Percentiles rank a stretch among this genome's conserved stretches.
Conservation (phyloP, 2,888 invertebrate genomes). For the Trileptium ribeirensis region DNA sequence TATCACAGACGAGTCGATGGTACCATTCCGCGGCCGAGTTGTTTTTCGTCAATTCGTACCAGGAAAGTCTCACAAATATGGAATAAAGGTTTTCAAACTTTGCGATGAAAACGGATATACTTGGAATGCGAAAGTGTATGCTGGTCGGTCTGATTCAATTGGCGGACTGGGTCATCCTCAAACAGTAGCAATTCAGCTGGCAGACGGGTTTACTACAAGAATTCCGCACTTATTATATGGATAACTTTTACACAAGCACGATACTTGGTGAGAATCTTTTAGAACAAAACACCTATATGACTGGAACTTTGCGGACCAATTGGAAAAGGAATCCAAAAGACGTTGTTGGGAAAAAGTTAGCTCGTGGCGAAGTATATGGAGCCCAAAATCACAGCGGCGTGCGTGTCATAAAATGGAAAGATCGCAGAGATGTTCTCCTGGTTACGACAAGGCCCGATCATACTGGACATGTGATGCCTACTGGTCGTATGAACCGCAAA, state of each 20-base stretch:
- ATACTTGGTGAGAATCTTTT: not conserved
- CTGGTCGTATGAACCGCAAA: slow-evolving; percentile 36
- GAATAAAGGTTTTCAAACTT: not conserved
- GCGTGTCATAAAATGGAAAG: slow-evolving; percentile 44
- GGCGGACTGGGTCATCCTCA: too few relatives aligned
- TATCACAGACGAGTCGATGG: not conserved
- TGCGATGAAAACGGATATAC: not conserved
- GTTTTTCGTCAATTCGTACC: not conserved
- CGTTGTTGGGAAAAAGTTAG: slow-evolving; percentile 45
- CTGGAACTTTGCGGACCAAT: slow-evolving; percentile 42
- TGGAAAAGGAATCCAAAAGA: slow-evolving; percentile 44
- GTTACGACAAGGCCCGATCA: slow-evolving; percentile 48
- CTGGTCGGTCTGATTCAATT: not conserved
- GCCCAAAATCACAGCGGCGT: slow-evolving; percentile 42
- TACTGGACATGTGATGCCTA: not conserved
- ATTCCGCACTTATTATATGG: not conserved
- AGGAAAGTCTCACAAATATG: slow-evolving; percentile 4
- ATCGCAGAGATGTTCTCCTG: slow-evolving; percentile 45
- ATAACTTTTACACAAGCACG: not conserved
- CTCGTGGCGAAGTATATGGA: slow-evolving; percentile 40
- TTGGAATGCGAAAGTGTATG: not conserved
- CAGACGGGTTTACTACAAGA: too few relatives aligned
- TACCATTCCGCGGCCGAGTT: not conserved
- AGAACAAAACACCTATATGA: slow-evolving; percentile 38
- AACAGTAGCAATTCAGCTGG: too few relatives aligned